Percentiles rank a stretch among this genome's conserved stretches.
These are phyloP conservation scores for Chrosomus eos DNA, from an alignment of 2,797 vertebrate species.

Conservation along the genomic window DNA sequence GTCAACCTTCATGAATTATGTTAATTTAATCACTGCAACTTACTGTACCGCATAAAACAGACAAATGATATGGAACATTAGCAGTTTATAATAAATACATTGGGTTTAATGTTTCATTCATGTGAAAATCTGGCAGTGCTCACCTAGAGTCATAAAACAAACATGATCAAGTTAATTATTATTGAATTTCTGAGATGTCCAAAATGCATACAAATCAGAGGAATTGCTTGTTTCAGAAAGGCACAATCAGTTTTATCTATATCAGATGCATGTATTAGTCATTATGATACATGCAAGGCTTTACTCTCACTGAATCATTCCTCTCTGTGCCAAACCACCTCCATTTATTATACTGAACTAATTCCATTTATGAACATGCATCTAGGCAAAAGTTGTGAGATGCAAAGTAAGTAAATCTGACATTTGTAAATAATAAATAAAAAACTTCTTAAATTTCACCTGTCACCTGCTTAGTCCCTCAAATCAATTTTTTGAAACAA, in stretches of 20 bases:
- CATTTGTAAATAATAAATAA: background rate
- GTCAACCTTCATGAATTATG: constrained; percentile 15
- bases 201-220: background rate
- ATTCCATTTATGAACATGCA: background rate
- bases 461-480: background rate
- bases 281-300: background rate
- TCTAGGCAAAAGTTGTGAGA: background rate
- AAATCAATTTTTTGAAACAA: background rate
- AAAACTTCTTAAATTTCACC: background rate
- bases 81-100: constrained; percentile 25
- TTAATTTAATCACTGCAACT: constrained; percentile 15
- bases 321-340: background rate
- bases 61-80: constrained; percentile 25
- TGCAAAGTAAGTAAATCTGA: background rate
- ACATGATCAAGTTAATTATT: background rate
- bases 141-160: constrained; percentile 14
- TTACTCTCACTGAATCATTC: background rate
- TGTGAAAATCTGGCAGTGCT: constrained; percentile 20
- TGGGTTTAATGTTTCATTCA: constrained; percentile 33
- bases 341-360: background rate
- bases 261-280: background rate
- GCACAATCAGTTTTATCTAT: background rate
- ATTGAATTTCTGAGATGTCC: background rate
- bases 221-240: background rate
- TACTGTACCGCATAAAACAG: constrained; percentile 24